Evolutionary conservation across 1,140 invertebrate species (phyloP), one percentile per base, ranked within the genome.

Genomic region (Hyposmocoma kahamanoa): DNA sequence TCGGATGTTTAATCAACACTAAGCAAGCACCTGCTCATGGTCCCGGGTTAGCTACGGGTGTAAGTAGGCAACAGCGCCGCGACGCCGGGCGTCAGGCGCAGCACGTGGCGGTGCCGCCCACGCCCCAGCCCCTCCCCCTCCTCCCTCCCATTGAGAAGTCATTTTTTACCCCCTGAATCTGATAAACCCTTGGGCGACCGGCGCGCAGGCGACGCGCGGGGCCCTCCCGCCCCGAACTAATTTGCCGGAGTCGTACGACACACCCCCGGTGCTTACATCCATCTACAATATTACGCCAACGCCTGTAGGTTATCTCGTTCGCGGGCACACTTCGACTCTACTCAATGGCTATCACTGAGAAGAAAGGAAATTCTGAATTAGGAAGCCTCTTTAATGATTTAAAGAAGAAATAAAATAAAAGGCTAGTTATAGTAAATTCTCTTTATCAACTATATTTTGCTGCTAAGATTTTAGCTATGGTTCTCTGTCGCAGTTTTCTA

Each of bases 221-320:
- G 77, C 81, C 69, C 78, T 72, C 76, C 82, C 80, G 79, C 79
- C 79, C 79, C 79, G 82, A 84, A 84, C 82, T 85, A 85, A 85
- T 85, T 87, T 87, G 70, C 75, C 72, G 56, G 75, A 87, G 81
- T 84, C 76, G 77, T 72, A 84, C 74, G 78, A 85, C 82, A 85
- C 82, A 82, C 82, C 84, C 80, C 77, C 73, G 60, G 65, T 81
- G 76, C 72, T 81, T 85, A 87, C 79, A 84, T 82, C 81, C 81
- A 80, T 81, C 76, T 83, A 83, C 77, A 75, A 85, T 83, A 83
- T 83, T 83, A 84, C 77, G 75, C 72, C 62, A 71, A 69, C 82
- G 77, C 76, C 79, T 83, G 80, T 83, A 83, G 70, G 68, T 72
- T 72, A 79, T 77, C 76, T 73, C 67, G 67, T 58, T 73, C 73